Evolutionary conservation across 2,888 invertebrate genomes (phyloP), one percentile per base, ranked within the genome.

Genomic region (Halictus quadricinctus): DNA sequence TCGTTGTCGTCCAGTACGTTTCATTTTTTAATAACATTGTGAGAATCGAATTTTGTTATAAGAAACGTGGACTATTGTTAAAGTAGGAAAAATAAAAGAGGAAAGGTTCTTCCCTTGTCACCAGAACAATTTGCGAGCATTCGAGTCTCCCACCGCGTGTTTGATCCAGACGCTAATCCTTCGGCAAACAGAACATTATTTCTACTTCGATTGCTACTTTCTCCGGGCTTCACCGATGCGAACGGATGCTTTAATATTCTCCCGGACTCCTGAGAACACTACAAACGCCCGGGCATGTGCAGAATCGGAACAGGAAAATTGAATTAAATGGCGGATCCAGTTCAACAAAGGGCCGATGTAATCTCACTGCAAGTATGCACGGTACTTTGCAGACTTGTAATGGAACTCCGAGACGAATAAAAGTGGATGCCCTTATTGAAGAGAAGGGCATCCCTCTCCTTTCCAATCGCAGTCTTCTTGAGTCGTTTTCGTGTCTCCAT

Each of bases 271-370:
- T 15, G 15, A 36, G 78, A 60, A 72, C 46, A 64, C 72, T 64
- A 66, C 48, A 29, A 74, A 48, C 36, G 29, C 36, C 25, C 21
- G 10, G 46, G 72, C 78, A 76, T 66, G 75, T 72, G 74, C 58
- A n/a, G 74, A 84, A 75, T 76, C 70, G 70, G 79, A 76, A 72
- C 83, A 72, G 83, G 72, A 76, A 60, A 76, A 83, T 79, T 73
- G 79, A 76, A 84, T 84, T 83, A 84, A 84, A 84, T 48, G 79
- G 77, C 75, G 72, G 79, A 83, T 83, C 75, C 76, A 43, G 84
- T 84, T 79, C 75, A 43, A 83, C 84, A 84, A 84, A 84, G 75
- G 64, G 25, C 70, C 66, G 77, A 79, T 84, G 79, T 85, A 83
- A 83, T 83, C 84, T 84, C 79, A 72, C 78, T 54, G 66, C 66